A percentile compares a stretch with the other conserved stretches of the same genome.
Conservation (phyloP, 1,140 invertebrate species). For the Lepidurus apus region DNA sequence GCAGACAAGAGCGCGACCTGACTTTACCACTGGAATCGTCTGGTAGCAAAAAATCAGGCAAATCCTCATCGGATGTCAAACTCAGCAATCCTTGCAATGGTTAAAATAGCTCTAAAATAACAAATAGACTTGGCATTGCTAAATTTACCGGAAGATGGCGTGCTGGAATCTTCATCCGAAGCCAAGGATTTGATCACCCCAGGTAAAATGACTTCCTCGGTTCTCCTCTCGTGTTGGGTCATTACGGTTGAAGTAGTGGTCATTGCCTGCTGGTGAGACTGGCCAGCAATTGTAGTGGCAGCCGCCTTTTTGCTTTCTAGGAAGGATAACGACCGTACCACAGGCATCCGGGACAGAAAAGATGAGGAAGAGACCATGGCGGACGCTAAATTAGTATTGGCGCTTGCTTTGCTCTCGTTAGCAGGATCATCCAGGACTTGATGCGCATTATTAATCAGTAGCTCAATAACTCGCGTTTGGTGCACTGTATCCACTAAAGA, state of each 20-base stretch:
- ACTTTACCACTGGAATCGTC: slow-evolving; percentile 38
- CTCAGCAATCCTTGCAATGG: slow-evolving; percentile 28
- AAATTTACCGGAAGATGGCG: slow-evolving; percentile 21
- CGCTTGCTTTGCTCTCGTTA: slow-evolving; percentile 15
- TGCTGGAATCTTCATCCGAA: not conserved
- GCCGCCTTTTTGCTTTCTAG: slow-evolving; percentile 27
- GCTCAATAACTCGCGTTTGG: slow-evolving; percentile 53
- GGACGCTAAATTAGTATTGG: not conserved
- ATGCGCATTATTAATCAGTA: slow-evolving; percentile 49
- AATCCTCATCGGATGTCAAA: slow-evolving; percentile 39
- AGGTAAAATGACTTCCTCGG: slow-evolving; percentile 33
- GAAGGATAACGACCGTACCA: slow-evolving; percentile 32
- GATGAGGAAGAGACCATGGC: slow-evolving; percentile 33
- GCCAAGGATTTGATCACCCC: slow-evolving; percentile 30
- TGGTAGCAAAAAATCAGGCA: slow-evolving; percentile 40
- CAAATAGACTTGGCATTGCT: slow-evolving; percentile 29
- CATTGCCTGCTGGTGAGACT: not conserved
- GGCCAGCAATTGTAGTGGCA: not conserved
- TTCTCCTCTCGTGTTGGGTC: slow-evolving; percentile 17
- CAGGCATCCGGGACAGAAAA: slow-evolving; percentile 28
- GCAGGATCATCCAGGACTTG: slow-evolving; percentile 36
- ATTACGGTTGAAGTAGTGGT: slow-evolving; percentile 26
- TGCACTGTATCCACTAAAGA: slow-evolving; percentile 54
- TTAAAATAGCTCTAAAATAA: slow-evolving; percentile 31
- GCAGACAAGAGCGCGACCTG: not conserved